Evolutionary conservation across 2,888 invertebrate species (phyloP), one percentile per base, ranked within the genome.

Genomic region (Nasonovia ribisnigri): DNA sequence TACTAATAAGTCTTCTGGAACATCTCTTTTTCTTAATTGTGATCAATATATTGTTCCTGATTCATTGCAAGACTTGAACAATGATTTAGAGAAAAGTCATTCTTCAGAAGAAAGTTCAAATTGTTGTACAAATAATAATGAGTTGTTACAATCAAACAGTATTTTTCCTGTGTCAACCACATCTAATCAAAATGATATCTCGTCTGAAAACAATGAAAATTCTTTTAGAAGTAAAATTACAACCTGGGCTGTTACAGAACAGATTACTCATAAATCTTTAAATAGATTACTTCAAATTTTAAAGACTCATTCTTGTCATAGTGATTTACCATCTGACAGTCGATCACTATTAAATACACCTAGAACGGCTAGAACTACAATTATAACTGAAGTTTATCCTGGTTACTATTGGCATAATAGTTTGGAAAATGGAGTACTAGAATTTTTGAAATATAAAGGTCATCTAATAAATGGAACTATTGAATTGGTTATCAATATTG

Each of bases 141-240:
- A 51, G 51, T 51, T 51, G 51, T 51, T 51, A 51, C 1, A 51
- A 51, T 3, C 4, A 51, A 51, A 16, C 16, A 51, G 16, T 51
- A 51, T 51, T 51, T 51, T 51, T 51, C 16, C 51, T 51, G 13
- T 84, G 42, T 43, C 84, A 84, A 20, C 84, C 8, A 84, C 84
- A 84, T 84, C 84, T 84, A 84, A 84, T 84, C 42, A 84, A 84
- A 84, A 84, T 6, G 36, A 84, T 84, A 42, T 84, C 8, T 84
- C 43, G 43, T 84, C 84, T 84, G 84, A 84, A 84, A 84, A 84
- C 43, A 84, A 84, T 84, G 84, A 84, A 84, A 84, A 20, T 26
- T 36, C 77, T 36, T 77, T 77, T 29, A 77, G 77, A 3, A 77
- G 0, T 36, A 36, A 36, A n/a, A n/a, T n/a, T n/a, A n/a, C n/a